phyloP scores from a whole-genome alignment of 2,888 invertebrate species.

The Apamea anceps region DNA sequence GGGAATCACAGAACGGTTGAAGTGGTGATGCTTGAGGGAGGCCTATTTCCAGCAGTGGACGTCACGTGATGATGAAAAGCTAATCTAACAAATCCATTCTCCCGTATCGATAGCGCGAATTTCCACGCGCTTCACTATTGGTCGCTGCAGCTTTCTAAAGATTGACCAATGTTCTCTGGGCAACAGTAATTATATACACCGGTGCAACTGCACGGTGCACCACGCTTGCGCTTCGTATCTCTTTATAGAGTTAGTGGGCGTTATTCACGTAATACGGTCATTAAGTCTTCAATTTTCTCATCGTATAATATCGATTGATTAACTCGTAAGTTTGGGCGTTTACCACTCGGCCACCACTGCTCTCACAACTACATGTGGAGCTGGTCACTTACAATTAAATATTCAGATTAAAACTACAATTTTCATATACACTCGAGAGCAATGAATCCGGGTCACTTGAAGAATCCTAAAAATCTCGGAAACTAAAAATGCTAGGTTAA shows the following conservation, averaged over 20 bases:
- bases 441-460: too few relatives aligned
- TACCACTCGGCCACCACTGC: too few relatives aligned
- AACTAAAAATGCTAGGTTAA: too few relatives aligned
- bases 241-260: neutral
- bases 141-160: slow-evolving; percentile 78
- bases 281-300: neutral
- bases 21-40: too few relatives aligned
- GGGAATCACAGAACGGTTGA: too few relatives aligned
- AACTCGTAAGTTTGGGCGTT: too few relatives aligned
- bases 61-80: neutral
- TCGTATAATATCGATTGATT: neutral
- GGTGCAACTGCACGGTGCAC: slow-evolving; percentile 45
- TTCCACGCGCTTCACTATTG: slow-evolving; percentile 62
- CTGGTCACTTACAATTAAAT: too few relatives aligned
- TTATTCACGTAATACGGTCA: neutral
- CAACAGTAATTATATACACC: slow-evolving; percentile 60
- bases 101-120: slow-evolving; percentile 52
- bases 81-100: neutral
- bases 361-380: too few relatives aligned
- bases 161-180: slow-evolving; percentile 76
- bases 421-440: too few relatives aligned
- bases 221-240: slow-evolving; percentile 18
- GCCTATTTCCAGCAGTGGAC: neutral
- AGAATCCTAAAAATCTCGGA: too few relatives aligned
- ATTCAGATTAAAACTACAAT: too few relatives aligned